These are phyloP conservation scores for Diogma glabrata DNA, from an alignment of 2,888 invertebrate genomes.

Conservation along the genomic window DNA sequence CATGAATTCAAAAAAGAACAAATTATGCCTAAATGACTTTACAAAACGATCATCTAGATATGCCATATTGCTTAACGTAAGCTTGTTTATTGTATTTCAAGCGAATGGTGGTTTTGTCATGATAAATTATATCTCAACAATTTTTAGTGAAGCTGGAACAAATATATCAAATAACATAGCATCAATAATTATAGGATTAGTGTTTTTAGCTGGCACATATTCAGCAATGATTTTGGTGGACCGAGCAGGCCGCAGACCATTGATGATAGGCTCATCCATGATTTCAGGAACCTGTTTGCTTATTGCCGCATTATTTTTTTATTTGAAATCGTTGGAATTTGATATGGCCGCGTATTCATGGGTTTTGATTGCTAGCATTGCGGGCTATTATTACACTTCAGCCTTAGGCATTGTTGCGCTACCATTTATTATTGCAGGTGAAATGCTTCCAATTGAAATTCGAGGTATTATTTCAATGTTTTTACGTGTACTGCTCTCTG, in stretches of 20 bases:
- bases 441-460: conserved; percentile 26
- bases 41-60: neutral
- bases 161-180: conserved; percentile 27
- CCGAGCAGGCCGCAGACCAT: conserved; percentile 26
- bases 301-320: conserved; percentile 26
- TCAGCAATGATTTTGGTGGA: conserved; percentile 28
- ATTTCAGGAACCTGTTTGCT: conserved; percentile 25
- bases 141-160: conserved; percentile 31
- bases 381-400: conserved; percentile 25
- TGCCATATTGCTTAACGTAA: no score
- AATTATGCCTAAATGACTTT: neutral
- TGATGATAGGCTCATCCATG: conserved; percentile 14
- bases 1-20: no score
- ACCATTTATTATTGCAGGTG: conserved; percentile 29
- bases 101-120: conserved; percentile 33
- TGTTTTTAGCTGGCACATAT: conserved; percentile 21
- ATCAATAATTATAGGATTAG: conserved; percentile 30
- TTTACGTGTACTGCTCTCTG: neutral
- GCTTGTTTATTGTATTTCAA: no score
- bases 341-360: conserved; percentile 24
- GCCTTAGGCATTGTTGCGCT: conserved; percentile 29
- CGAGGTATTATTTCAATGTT: neutral
- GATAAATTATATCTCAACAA: conserved; percentile 31
- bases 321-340: conserved; percentile 11
- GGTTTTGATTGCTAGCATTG: conserved; percentile 28